Percentiles rank a stretch among this genome's conserved stretches.
Evolutionary conservation across 2,797 vertebrate genomes (phyloP).

Genomic region (Rhinogobio ventralis): DNA sequence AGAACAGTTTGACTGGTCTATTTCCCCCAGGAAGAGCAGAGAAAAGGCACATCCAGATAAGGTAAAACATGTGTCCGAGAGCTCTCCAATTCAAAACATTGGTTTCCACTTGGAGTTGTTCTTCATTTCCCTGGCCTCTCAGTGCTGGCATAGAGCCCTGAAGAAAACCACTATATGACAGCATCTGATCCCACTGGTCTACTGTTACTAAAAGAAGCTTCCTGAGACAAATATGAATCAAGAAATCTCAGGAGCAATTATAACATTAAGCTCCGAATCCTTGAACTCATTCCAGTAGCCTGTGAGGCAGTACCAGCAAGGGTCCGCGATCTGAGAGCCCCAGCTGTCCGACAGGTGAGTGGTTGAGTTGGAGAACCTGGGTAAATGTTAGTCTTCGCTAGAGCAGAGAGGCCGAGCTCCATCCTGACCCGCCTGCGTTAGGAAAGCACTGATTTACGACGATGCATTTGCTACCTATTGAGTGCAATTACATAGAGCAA

Average conservation of each 20-base stretch:
- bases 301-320: slow-evolving; percentile 60
- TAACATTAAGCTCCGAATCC: slow-evolving; percentile 63
- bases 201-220: slow-evolving; percentile 59
- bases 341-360: slow-evolving; percentile 65
- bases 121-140: neutral
- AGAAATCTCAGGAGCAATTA: slow-evolving; percentile 65
- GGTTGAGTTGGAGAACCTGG: slow-evolving; percentile 65
- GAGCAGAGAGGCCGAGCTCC: slow-evolving; percentile 64
- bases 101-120: slow-evolving; percentile 38
- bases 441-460: slow-evolving; percentile 77
- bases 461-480: slow-evolving; percentile 73
- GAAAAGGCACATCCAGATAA: slow-evolving; percentile 27
- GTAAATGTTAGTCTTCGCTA: slow-evolving; percentile 73
- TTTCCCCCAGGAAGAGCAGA: slow-evolving; percentile 19
- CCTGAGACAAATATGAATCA: slow-evolving; percentile 57
- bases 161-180: slow-evolving; percentile 21
- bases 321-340: slow-evolving; percentile 61
- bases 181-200: slow-evolving; percentile 30
- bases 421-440: slow-evolving; percentile 58
- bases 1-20: neutral
- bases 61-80: neutral
- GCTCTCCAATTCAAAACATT: slow-evolving; percentile 25
- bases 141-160: neutral
- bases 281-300: slow-evolving; percentile 70
- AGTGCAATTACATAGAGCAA: slow-evolving; percentile 71